Base-by-base conservation (phyloP, 1,140 invertebrate genomes). In the Brachionus paranguensis region DNA sequence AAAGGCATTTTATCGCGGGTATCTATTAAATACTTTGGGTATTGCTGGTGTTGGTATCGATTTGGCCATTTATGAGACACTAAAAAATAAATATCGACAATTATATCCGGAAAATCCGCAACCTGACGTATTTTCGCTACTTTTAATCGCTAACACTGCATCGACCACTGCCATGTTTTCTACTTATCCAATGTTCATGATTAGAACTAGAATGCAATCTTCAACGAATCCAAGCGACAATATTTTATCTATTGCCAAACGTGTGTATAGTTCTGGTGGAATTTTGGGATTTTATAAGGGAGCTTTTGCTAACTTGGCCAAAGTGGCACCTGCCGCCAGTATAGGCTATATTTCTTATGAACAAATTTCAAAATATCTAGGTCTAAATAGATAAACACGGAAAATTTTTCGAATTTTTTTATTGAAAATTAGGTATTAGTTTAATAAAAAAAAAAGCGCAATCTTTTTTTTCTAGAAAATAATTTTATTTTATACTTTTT, bases 41-140 rank as follows among this genome's bases (percentile, higher is more conserved):
- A 93, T 99, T 88, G 97, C 97, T 3, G 99, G 99, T 89, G 97
- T 98, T 45, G 98, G 97, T 85, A 99, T 99, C 85, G 98, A 99
- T 91, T 91, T 99, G 86, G 95, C 96, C 50, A 93, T 99, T 12
- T 99, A 99, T 89, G 98, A 99, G n/a, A 68, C 55, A 12, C 27
- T 83, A 24, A 65, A 60, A 83, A 47, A 24, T n/a, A 11, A 64
- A 29, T 83, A 83, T 29, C 8, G 24, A 20, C 17, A 83, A 29
- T 2, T 68, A 2, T 37, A 41, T n/a, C 53, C 60, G 12, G 55
- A 65, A 11, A 64, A 45, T 68, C 33, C 53, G n/a, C 55, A 70
- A 29, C 79, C 79, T n/a, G 45, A 17, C 47, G 37, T 68, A 12
- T 14, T 41, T 47, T 37, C 43, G n/a, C 24, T 68, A 14, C 37